Conservation (phyloP, 2,888 invertebrate species). For the Sphaeridia pumilis region DNA sequence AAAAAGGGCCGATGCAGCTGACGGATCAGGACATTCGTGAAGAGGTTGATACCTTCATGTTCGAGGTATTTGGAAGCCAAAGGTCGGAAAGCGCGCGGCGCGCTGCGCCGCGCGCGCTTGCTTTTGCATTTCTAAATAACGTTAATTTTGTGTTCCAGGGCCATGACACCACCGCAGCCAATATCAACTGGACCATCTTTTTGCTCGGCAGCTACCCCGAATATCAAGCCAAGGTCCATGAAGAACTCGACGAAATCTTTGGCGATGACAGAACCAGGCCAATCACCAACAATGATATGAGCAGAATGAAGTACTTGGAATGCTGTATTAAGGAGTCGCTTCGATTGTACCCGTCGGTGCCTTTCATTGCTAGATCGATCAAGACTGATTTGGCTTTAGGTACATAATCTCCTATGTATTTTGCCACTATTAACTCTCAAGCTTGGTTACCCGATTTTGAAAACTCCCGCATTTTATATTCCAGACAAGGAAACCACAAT, state of each 20-base stretch:
- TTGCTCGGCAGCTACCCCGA: conserved; percentile 22
- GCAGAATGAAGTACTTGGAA: conserved; percentile 40
- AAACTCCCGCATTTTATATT: no score
- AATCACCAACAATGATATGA: conserved; percentile 42
- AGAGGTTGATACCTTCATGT: conserved; percentile 57
- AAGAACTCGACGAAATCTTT: conserved; percentile 43
- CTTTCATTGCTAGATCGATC: conserved; percentile 38
- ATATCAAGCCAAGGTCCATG: conserved; percentile 39
- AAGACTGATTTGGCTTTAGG: conserved; percentile 37
- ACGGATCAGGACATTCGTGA: conserved; percentile 71
- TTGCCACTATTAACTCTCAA: not conserved
- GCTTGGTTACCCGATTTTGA: not conserved
- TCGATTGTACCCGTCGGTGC: conserved; percentile 40
- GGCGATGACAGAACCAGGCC: conserved; percentile 40
- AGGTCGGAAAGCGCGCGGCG: no score
- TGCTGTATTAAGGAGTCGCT: conserved; percentile 41
- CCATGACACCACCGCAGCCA: conserved; percentile 26
- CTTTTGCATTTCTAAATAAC: no score
- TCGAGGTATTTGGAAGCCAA: no score
- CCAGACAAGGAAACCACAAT: not conserved
- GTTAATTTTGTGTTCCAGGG: conserved; percentile 20
- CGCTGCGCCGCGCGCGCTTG: no score
- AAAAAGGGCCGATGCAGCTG: conserved; percentile 39
- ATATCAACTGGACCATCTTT: conserved; percentile 22
- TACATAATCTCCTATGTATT: conserved; percentile 10